Evolutionary conservation across 2,888 invertebrate genomes (phyloP).

Genomic region (Graphium colonna): DNA sequence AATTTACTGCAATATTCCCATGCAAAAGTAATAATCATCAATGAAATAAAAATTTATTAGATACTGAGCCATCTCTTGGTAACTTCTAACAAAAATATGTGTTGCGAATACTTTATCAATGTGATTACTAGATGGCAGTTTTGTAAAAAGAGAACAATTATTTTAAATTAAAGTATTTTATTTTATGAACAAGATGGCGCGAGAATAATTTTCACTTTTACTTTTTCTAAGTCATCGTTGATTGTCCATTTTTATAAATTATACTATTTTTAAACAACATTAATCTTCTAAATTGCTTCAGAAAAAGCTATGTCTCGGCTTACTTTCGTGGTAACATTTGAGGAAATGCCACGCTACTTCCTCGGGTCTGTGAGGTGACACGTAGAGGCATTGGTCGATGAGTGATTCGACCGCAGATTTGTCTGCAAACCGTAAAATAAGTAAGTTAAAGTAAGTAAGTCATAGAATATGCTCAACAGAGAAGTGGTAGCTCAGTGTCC

Average conservation of each 20-base stretch:
- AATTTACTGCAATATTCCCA: no score
- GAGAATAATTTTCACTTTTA: no score
- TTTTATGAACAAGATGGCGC: neutral
- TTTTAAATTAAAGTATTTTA: neutral
- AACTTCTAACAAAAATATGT: no score
- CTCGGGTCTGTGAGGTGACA: slow-evolving; percentile 30
- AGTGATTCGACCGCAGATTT: slow-evolving; percentile 31
- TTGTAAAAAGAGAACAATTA: neutral
- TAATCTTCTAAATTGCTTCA: neutral
- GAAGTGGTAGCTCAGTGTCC: no score
- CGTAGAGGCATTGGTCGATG: slow-evolving; percentile 43
- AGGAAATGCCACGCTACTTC: slow-evolving; percentile 47
- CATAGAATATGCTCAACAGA: no score
- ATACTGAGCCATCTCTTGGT: no score
- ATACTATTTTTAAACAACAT: no score
- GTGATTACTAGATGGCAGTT: neutral
- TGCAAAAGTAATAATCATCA: no score
- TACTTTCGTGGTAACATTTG: slow-evolving; percentile 36
- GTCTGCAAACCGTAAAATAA: slow-evolving; percentile 37
- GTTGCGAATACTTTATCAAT: no score
- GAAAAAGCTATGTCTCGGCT: slow-evolving; percentile 15
- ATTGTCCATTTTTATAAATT: no score
- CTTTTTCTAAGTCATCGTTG: no score
- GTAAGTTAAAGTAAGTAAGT: slow-evolving; percentile 13
- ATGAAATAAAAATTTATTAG: no score